phyloP scores from a whole-genome alignment of 2,113 vertebrate genomes.

The Orientallactaga bullata region DNA sequence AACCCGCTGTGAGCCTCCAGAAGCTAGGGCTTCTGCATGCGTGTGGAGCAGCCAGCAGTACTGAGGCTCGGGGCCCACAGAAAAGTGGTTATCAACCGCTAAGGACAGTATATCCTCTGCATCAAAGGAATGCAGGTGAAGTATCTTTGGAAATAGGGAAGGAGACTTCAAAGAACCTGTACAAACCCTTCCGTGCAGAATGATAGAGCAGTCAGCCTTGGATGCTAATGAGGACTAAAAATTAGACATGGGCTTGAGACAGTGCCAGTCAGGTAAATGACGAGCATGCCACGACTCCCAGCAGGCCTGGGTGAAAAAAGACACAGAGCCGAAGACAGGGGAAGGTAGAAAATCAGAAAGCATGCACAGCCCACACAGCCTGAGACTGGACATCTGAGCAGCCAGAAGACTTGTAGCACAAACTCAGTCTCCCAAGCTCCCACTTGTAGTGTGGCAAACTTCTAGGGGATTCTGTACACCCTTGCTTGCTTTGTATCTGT shows the following conservation, averaged over 20 bases:
- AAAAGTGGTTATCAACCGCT: neutral
- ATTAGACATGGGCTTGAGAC: neutral
- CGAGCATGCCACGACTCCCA: neutral
- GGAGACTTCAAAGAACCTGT: neutral
- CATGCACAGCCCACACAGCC: neutral
- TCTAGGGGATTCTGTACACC: neutral
- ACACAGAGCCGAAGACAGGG: neutral
- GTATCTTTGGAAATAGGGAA: neutral
- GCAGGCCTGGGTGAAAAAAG: neutral
- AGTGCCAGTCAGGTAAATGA: neutral
- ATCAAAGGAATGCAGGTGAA: neutral
- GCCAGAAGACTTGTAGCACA: neutral
- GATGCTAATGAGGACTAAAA: neutral
- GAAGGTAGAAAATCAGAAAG: neutral
- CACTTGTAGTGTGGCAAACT: neutral
- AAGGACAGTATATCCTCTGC: neutral
- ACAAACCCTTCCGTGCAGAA: neutral
- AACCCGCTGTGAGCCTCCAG: neutral
- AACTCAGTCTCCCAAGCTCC: neutral
- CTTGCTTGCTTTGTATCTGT: neutral
- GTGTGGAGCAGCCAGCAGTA: neutral
- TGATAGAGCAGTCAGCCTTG: neutral
- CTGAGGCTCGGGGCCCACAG: neutral
- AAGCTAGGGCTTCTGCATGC: neutral
- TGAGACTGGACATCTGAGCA: neutral